Base-by-base conservation (phyloP, 2,797 vertebrate species). In the Crocodylus rhombifer region DNA sequence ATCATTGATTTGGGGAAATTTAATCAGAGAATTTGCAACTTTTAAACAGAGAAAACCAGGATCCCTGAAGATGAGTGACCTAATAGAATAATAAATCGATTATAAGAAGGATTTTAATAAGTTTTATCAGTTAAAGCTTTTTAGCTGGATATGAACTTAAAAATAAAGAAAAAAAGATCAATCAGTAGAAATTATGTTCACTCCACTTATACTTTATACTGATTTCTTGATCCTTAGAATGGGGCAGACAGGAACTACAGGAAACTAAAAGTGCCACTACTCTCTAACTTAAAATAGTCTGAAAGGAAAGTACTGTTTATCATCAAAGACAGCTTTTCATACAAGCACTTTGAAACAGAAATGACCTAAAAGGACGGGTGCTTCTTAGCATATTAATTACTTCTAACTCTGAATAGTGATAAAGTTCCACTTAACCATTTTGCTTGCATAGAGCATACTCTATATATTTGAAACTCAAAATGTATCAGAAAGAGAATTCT, bases 301-400 rank as follows among this genome's bases (percentile, higher is more conserved):
- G 65, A 92, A 28, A 89, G 61, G 85, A 94, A 94, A 95, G 16
- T 2, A 42, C 26, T 81, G 20, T 92, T 96, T 91, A 90, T 84
- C 57, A 91, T 90, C 91, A 94, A 95, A 95, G 3, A 73, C n/a
- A 89, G 71, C n/a, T 95, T 97, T 91, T 58, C 63, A 62, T 51
- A n/a, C 58, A 91, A 91, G 60, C 77, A 87, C 75, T 96, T 89
- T 88, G 87, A 65, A 96, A 95, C 30, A 88, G 87, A 94, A 96
- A 93, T 92, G 30, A 96, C 92, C 93, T 91, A 81, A 85, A 96
- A 97, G 60, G 55, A 18, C 30, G 30, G 6, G 21, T 79, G 33
- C 51, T 94, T 91, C 92, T 95, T 83, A 92, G 85, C 87, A 97
- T 88, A 60, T 55, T 93, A 93, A 97, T 96, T 95, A 79, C 84